Conservation (phyloP, 1,140 invertebrate genomes). For the Papilio helenus region DNA sequence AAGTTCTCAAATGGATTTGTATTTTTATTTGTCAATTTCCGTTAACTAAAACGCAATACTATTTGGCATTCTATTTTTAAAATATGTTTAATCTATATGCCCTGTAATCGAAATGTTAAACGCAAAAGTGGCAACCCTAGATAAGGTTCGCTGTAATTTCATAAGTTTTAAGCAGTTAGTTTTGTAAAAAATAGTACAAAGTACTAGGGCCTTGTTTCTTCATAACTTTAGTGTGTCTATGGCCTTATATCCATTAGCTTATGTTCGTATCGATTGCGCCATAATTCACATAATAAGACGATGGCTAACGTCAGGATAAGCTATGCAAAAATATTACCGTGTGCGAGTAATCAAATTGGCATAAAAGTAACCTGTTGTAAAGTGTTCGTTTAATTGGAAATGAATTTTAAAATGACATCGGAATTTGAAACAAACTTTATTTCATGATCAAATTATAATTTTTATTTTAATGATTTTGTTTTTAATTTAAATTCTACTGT, state of each 20-base stretch:
- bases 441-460: background rate
- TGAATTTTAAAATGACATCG: background rate
- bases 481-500: background rate
- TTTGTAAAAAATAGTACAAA: too few relatives aligned
- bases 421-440: background rate
- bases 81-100: too few relatives aligned
- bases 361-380: background rate
- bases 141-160: too few relatives aligned
- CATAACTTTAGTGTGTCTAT: background rate
- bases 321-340: conserved; percentile 24
- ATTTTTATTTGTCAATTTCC: too few relatives aligned
- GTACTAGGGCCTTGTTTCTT: background rate
- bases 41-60: too few relatives aligned
- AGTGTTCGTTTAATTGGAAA: background rate
- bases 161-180: too few relatives aligned
- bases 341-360: background rate
- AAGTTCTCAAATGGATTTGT: too few relatives aligned
- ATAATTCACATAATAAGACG: conserved; percentile 22
- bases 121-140: too few relatives aligned
- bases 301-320: conserved; percentile 6
- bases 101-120: too few relatives aligned
- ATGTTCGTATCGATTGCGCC: conserved; percentile 4
- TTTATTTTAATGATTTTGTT: background rate
- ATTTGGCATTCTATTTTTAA: too few relatives aligned
- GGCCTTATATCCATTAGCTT: background rate